Evolutionary conservation across 1,140 invertebrate genomes (phyloP).

Genomic region (Chironomus tepperi): DNA sequence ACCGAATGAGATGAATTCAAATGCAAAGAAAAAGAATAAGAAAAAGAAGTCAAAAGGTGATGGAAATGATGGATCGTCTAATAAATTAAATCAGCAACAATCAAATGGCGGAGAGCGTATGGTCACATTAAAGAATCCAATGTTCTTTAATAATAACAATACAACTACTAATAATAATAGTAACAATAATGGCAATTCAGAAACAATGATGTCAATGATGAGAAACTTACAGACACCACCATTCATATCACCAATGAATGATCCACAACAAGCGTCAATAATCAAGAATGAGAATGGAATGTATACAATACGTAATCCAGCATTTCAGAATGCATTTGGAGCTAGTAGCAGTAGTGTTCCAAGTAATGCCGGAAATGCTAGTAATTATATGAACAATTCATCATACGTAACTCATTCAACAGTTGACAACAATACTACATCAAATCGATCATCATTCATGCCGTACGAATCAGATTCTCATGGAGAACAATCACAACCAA

Average conservation of each 20-base stretch:
- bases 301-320: constrained; percentile 71
- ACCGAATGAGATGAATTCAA: constrained; percentile 28
- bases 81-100: constrained; percentile 31
- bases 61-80: not conserved
- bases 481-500: constrained; percentile 31
- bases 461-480: constrained; percentile 32
- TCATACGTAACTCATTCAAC: not conserved
- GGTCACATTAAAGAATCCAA: constrained; percentile 66
- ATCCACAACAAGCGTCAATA: constrained; percentile 50
- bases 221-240: constrained; percentile 30
- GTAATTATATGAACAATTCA: constrained; percentile 27
- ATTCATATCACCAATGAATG: constrained; percentile 33
- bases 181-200: constrained; percentile 32
- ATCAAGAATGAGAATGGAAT: constrained; percentile 64
- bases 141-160: constrained; percentile 42
- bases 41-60: constrained; percentile 40
- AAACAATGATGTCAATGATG: constrained; percentile 37
- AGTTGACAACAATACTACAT: constrained; percentile 16
- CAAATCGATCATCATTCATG: constrained; percentile 26
- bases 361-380: constrained; percentile 33
- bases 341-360: constrained; percentile 34
- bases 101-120: constrained; percentile 45
- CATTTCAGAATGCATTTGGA: constrained; percentile 37
- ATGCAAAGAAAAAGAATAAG: constrained; percentile 48
- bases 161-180: too few relatives aligned